Percentiles rank a stretch among this genome's conserved stretches.
phyloP scores from a whole-genome alignment of 2,888 invertebrate species.

The Leptinotarsa haldemani region DNA sequence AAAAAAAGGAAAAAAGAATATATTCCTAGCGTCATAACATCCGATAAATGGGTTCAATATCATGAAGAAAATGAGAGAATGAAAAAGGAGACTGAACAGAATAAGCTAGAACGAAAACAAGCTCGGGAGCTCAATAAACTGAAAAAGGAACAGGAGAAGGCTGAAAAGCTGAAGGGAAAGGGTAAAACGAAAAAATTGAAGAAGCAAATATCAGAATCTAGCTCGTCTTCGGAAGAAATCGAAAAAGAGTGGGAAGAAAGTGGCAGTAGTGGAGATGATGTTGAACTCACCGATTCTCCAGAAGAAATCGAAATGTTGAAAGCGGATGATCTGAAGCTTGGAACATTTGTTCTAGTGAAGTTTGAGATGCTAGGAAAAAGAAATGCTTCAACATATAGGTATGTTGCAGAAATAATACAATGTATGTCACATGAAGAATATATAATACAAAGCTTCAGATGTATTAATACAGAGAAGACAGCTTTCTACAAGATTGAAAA shows the following conservation, averaged over 20 bases:
- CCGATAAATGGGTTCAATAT: constrained; percentile 25
- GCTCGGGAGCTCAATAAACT: constrained; percentile 24
- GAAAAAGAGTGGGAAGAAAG: neutral
- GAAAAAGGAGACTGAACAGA: constrained; percentile 23
- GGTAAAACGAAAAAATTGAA: constrained; percentile 19
- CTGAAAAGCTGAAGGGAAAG: constrained; percentile 6
- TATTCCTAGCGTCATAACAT: constrained; percentile 24
- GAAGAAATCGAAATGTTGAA: constrained; percentile 21
- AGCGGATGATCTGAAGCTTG: constrained; percentile 17
- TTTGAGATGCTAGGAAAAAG: constrained; percentile 13
- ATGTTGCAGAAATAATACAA: constrained; percentile 22
- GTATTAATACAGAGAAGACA: constrained; percentile 19
- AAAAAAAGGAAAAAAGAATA: constrained; percentile 25
- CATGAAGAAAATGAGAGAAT: constrained; percentile 19
- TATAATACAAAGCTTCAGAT: constrained; percentile 22
- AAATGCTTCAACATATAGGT: constrained; percentile 12
- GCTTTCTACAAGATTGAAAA: constrained; percentile 15
- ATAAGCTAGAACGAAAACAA: constrained; percentile 24
- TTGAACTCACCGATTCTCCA: constrained; percentile 12
- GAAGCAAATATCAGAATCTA: constrained; percentile 6
- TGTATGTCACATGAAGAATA: constrained; percentile 20
- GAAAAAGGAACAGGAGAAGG: constrained; percentile 21
- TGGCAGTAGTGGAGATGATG: constrained; percentile 25
- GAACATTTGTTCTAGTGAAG: constrained; percentile 19
- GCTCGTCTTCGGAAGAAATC: constrained; percentile 20